Evolutionary conservation across 2,888 invertebrate genomes (phyloP).

Genomic region (Heliconius ismenius): DNA sequence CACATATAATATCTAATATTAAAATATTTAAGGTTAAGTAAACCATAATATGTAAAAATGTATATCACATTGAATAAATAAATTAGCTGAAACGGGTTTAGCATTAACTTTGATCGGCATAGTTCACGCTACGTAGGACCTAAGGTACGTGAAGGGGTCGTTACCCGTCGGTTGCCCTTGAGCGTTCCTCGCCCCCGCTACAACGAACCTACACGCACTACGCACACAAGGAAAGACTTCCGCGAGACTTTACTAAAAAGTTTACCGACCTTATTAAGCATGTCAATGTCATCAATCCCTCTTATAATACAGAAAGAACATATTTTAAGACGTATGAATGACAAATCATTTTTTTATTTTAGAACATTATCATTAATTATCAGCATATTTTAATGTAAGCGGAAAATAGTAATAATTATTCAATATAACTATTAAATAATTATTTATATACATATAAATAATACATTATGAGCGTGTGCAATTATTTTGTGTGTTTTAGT

Average conservation of each 20-base stretch:
- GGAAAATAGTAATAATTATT: background rate
- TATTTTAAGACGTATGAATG: background rate
- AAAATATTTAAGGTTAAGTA: background rate
- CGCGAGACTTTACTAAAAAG: conserved; percentile 57
- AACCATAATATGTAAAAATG: background rate
- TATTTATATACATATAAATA: background rate
- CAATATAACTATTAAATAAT: background rate
- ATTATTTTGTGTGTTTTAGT: background rate
- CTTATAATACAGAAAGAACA: conserved; percentile 20
- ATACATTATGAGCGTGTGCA: background rate
- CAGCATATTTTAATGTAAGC: too few relatives aligned
- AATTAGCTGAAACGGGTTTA: background rate
- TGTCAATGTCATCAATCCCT: conserved; percentile 34
- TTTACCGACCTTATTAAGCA: conserved; percentile 60
- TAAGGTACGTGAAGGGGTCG: conserved; percentile 60
- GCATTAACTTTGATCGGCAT: conserved; percentile 12
- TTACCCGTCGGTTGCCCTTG: conserved; percentile 74
- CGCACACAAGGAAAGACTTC: conserved; percentile 53
- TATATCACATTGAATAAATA: background rate
- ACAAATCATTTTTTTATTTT: background rate
- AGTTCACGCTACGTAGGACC: conserved; percentile 31
- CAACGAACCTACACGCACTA: conserved; percentile 45
- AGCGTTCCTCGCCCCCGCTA: conserved; percentile 71
- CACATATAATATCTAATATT: background rate
- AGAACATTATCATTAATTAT: background rate